These are phyloP conservation scores for Rousettus leschenaultii DNA, from an alignment of 2,113 vertebrate genomes.

Conservation along the genomic window DNA sequence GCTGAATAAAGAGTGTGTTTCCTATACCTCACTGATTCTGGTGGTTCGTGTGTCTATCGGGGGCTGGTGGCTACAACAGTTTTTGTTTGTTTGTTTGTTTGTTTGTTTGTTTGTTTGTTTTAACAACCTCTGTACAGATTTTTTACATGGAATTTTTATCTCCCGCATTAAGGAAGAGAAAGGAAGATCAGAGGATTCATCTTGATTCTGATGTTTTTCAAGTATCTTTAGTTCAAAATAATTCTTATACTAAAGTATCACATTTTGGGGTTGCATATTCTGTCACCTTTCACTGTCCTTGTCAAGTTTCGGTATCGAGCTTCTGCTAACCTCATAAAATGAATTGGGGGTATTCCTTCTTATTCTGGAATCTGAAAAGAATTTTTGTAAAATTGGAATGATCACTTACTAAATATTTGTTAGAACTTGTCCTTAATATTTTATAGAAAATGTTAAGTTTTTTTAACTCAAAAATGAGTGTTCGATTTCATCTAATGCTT, in stretches of 20 bases:
- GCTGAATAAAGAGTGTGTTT: no score
- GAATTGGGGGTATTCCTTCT: background rate
- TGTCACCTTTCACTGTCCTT: background rate
- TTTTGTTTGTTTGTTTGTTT: no score
- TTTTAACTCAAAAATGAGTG: background rate
- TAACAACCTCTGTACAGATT: background rate
- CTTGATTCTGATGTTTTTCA: background rate
- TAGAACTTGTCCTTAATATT: background rate
- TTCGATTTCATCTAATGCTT: background rate
- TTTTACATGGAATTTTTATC: background rate
- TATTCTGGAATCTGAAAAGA: background rate
- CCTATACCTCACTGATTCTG: no score
- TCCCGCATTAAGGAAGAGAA: background rate
- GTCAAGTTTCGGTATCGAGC: background rate
- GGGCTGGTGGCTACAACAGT: no score
- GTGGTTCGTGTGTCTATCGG: no score
- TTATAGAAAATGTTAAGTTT: background rate
- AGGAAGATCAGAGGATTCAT: background rate
- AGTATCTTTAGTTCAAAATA: background rate
- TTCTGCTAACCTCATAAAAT: background rate
- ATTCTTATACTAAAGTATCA: background rate
- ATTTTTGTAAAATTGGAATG: background rate
- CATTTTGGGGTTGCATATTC: background rate
- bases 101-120: no score
- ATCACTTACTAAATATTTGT: conserved; percentile 27